These are phyloP conservation scores for Salarias fasciatus DNA, from an alignment of 2,797 vertebrate genomes.

Conservation along the genomic window DNA sequence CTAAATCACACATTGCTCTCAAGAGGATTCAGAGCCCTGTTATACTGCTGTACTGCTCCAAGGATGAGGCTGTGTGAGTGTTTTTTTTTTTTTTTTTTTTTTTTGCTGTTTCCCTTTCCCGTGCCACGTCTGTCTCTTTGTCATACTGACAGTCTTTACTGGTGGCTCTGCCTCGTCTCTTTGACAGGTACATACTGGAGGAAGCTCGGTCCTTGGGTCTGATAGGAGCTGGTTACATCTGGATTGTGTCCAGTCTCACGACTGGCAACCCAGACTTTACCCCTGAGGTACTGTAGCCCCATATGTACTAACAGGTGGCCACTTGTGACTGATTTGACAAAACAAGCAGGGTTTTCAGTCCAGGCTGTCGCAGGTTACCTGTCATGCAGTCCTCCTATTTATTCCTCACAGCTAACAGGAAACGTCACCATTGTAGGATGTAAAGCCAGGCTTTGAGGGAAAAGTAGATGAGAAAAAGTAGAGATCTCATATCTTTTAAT, in stretches of 20 bases:
- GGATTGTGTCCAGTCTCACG: conserved; percentile 96
- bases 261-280: conserved; percentile 94
- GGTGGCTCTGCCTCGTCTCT: conserved; percentile 15
- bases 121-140: conserved; percentile 4
- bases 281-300: conserved; percentile 80
- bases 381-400: conserved; percentile 8
- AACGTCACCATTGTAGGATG: no score
- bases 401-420: background rate
- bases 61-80: conserved; percentile 89
- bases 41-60: conserved; percentile 97
- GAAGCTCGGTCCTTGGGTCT: conserved; percentile 95
- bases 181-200: conserved; percentile 87
- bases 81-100: conserved; percentile 4
- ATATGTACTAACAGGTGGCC: conserved; percentile 50
- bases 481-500: no score
- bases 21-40: conserved; percentile 98
- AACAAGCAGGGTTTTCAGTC: conserved; percentile 28
- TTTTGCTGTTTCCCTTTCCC: no score
- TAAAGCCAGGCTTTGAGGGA: no score
- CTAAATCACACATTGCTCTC: conserved; percentile 94
- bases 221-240: conserved; percentile 95
- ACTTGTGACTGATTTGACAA: conserved; percentile 39
- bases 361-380: conserved; percentile 14
- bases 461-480: no score
- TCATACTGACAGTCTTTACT: conserved; percentile 22